These are phyloP conservation scores for Mallotus villosus DNA, from an alignment of 2,797 vertebrate species.

Conservation along the genomic window DNA sequence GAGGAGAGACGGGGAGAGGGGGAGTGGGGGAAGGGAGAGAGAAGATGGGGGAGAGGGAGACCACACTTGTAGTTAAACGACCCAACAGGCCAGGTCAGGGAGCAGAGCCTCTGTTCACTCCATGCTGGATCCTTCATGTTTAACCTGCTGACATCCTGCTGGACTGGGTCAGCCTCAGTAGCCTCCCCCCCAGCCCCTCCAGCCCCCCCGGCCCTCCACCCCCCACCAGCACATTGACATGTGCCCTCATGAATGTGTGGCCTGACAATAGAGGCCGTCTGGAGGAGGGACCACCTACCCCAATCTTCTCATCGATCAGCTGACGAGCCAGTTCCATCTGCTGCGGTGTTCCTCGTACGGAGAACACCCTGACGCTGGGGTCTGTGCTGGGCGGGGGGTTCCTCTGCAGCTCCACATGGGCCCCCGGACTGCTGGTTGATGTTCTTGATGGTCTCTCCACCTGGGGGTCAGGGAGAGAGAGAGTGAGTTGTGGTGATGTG, in stretches of 20 bases:
- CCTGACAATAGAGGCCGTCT: slow-evolving; percentile 56
- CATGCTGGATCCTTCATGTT: slow-evolving; percentile 77
- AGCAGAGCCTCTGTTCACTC: slow-evolving; percentile 72
- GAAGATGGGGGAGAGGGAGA: slow-evolving; percentile 46
- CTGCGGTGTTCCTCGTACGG: slow-evolving; percentile 91
- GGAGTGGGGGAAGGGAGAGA: slow-evolving; percentile 47
- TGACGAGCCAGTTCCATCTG: slow-evolving; percentile 95
- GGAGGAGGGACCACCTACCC: slow-evolving; percentile 76
- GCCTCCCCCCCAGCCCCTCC: slow-evolving; percentile 42
- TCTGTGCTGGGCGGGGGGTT: slow-evolving; percentile 96
- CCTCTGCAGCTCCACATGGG: slow-evolving; percentile 95
- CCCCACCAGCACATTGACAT: slow-evolving; percentile 59
- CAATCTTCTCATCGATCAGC: slow-evolving; percentile 98
- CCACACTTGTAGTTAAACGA: slow-evolving; percentile 69
- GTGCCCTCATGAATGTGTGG: slow-evolving; percentile 73
- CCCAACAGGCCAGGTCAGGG: slow-evolving; percentile 72
- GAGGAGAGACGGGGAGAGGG: slow-evolving; percentile 34
- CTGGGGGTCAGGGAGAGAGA: slow-evolving; percentile 58
- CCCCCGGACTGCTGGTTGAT: slow-evolving; percentile 97
- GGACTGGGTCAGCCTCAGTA: slow-evolving; percentile 55
- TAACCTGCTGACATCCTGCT: slow-evolving; percentile 73
- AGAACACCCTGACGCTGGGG: slow-evolving; percentile 92
- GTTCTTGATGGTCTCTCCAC: slow-evolving; percentile 98
- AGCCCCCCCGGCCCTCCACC: slow-evolving; percentile 34
- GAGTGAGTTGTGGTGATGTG: neutral